Evolutionary conservation across 64 coral and sea anemone species (phyloP).

Genomic region (Orbicella faveolata): DNA sequence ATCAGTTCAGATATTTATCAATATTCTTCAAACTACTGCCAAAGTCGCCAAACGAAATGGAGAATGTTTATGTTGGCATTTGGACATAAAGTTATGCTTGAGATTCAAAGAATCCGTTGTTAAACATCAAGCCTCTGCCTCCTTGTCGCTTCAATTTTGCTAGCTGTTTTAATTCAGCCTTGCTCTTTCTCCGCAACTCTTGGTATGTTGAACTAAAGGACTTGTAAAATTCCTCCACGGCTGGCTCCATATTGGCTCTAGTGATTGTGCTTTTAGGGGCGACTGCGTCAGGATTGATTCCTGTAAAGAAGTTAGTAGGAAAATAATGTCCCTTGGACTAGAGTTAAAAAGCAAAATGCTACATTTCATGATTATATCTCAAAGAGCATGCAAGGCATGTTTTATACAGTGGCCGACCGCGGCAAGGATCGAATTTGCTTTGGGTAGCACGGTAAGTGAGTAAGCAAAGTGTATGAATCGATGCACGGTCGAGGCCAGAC

Average conservation of each 20-base stretch:
- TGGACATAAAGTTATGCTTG: background rate
- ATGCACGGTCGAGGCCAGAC: too few relatives aligned
- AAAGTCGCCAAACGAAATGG: background rate
- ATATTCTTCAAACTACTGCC: background rate
- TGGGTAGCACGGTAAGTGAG: too few relatives aligned
- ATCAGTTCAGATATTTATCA: too few relatives aligned
- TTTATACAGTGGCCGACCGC: too few relatives aligned
- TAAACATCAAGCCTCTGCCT: background rate
- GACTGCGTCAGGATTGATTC: background rate
- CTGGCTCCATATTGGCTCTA: background rate
- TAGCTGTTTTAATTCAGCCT: conserved; percentile 1
- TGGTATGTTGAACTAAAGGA: conserved; percentile 10
- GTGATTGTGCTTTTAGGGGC: background rate
- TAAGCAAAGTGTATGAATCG: too few relatives aligned
- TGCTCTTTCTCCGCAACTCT: background rate
- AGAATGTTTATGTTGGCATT: background rate
- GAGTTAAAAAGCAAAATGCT: background rate
- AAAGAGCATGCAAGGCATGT: too few relatives aligned
- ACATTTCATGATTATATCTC: too few relatives aligned
- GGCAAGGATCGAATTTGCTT: too few relatives aligned
- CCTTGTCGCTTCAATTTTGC: background rate
- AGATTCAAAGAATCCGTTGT: background rate
- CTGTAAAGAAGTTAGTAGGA: background rate
- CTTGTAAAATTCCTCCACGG: conserved; percentile 13
- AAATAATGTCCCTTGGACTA: background rate